Conservation (phyloP, 2,797 vertebrate species). For the Clarias pachynema region DNA sequence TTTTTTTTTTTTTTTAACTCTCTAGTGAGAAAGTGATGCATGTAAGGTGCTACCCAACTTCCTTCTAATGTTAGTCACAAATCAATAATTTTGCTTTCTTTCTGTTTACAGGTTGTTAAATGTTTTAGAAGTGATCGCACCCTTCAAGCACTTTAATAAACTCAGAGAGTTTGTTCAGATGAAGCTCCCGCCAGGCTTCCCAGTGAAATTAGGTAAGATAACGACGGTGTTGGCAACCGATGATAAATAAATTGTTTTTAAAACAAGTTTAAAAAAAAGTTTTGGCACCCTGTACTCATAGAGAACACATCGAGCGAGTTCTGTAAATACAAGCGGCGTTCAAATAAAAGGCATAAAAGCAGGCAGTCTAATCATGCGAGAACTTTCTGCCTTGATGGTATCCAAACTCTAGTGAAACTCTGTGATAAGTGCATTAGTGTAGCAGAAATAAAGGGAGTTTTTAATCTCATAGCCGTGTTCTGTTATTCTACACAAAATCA, state of each 20-base stretch:
- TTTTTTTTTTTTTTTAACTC: background rate
- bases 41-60: background rate
- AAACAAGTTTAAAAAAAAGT: background rate
- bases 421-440: too few species aligned
- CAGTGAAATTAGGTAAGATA: slow-evolving; percentile 91
- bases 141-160: slow-evolving; percentile 99
- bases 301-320: background rate
- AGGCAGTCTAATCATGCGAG: too few species aligned
- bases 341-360: too few species aligned
- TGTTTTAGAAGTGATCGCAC: slow-evolving; percentile 97
- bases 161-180: slow-evolving; percentile 99
- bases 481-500: too few species aligned
- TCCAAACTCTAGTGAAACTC: too few species aligned
- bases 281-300: background rate
- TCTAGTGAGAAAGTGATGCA: background rate
- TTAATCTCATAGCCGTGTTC: too few species aligned
- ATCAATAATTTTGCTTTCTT: background rate
- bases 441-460: too few species aligned
- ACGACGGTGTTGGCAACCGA: background rate
- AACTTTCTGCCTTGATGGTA: too few species aligned
- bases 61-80: background rate
- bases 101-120: slow-evolving; percentile 87
- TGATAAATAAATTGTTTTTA: background rate
- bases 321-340: background rate
- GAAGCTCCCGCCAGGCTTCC: slow-evolving; percentile 99